Evolutionary conservation across 2,113 vertebrate genomes (phyloP), one percentile per base, ranked within the genome.

Genomic region (Seriola rivoliana): DNA sequence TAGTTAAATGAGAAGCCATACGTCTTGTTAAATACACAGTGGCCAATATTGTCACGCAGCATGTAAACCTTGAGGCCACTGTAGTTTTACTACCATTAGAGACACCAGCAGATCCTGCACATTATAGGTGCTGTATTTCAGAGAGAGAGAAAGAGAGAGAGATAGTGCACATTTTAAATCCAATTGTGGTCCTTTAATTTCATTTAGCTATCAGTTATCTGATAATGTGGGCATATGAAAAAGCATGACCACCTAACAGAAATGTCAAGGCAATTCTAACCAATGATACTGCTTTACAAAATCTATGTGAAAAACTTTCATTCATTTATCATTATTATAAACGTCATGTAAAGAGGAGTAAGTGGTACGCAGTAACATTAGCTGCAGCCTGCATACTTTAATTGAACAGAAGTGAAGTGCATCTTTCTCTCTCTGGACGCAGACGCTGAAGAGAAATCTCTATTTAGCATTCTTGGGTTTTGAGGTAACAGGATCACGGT

Each of bases 401-500:
- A 38, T 50, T 69, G 2, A 50, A 69, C 17, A 42, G 11, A 52
- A 29, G 4, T 29, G 55, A 46, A 46, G 42, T 44, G 44, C 48
- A 19, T 52, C 21, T 6, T 19, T 52, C 14, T 32, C 23, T 23
- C 11, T 64, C 34, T 25, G 50, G 58, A 67, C 46, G 78, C 29
- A 54, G 63, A 75, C 8, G 52, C 32, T 38, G n/a, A 58, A 5
- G 13, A 64, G 50, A 72, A 80, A 80, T 75, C 63, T 78, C 21
- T 54, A 54, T n/a, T 10, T 10, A 46, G 68, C 58, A 57, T 34
- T 81, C 32, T 75, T 32, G 36, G 40, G 19, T 76, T 76, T 44
- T 23, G 13, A 44, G 48, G 68, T 71, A 77, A 85, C 54, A 65
- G 42, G 57, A 85, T 83, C 76, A 52, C 9, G 3, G 40, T 12